Evolutionary conservation across 2,888 invertebrate species (phyloP), one percentile per base, ranked within the genome.

Genomic region (Chrysopilus asiliformis): DNA sequence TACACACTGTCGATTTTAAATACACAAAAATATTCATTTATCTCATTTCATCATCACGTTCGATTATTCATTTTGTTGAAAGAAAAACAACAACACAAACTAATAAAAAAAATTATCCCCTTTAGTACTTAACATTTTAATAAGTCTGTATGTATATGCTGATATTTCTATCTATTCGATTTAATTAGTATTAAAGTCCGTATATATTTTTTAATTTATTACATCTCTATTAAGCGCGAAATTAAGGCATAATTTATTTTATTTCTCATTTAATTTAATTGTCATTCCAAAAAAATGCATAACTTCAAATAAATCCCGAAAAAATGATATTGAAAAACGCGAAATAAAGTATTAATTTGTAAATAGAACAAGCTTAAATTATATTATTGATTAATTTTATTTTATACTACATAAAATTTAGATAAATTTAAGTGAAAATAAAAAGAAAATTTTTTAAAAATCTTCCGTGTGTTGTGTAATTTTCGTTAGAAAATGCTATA

Each of bases 271-370:
- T 4, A 28, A 12, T 9, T 16, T 10, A 28, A 13, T 28, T 28
- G 28, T 28, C n/a, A 10, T 28, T 28, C 16, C n/a, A n/a, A n/a
- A n/a, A n/a, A n/a, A n/a, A n/a, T n/a, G n/a, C n/a, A n/a, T n/a
- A 16, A 28, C 16, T 28, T 3, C 27, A 10, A 15, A 12, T 10
- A 27, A 28, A 28, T 28, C 4, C 10, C 28, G 13, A 9, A 22
- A 13, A 28, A 4, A 28, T 9, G 4, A 4, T 16, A 28, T 28
- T 15, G 4, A 12, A 10, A 28, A 12, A 28, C 27, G 13, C n/a
- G 12, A 13, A 8, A 28, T 28, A 25, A 36, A 41, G 37, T 38
- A 41, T 41, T 41, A 38, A 41, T 37, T 41, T 41, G 41, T 41
- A 38, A 20, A 41, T 41, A 41, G 36, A 18, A 28, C 18, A 25